Percentiles rank a stretch among this genome's conserved stretches.
Conservation (phyloP, 2,888 invertebrate genomes). For the Cosmia pyralina region DNA sequence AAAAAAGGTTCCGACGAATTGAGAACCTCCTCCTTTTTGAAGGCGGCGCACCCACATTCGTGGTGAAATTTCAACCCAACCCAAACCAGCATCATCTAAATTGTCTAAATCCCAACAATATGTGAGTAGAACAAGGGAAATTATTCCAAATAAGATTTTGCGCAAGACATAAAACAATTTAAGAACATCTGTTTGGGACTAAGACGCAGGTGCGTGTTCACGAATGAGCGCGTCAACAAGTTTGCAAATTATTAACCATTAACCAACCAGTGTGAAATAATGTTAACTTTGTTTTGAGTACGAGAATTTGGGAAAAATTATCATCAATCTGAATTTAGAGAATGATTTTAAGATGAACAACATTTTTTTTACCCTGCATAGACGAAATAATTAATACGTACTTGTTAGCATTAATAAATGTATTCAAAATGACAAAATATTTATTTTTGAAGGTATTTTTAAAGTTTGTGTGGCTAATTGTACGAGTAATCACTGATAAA, state of each 20-base stretch:
- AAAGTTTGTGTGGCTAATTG: neutral
- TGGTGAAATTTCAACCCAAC: neutral
- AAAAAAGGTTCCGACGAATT: no score
- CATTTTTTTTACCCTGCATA: neutral
- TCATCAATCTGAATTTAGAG: neutral
- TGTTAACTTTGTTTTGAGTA: constrained; percentile 30
- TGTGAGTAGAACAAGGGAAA: constrained; percentile 32
- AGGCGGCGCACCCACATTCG: no score
- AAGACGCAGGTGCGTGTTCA: constrained; percentile 59
- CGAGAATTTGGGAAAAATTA: neutral
- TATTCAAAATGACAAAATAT: no score
- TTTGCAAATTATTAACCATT: constrained; percentile 49
- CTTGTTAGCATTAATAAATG: neutral
- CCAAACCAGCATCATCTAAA: constrained; percentile 15
- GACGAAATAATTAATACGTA: neutral
- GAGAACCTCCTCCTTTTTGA: no score
- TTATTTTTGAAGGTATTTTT: no score
- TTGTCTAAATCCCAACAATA: constrained; percentile 31
- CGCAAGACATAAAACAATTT: constrained; percentile 56
- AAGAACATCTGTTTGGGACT: constrained; percentile 54
- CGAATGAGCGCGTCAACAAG: constrained; percentile 57
- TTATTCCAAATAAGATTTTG: constrained; percentile 56
- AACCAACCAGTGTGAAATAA: constrained; percentile 49
- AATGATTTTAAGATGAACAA: neutral
- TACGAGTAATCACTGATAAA: neutral